These are phyloP conservation scores for Carcina quercana DNA, from an alignment of 2,888 invertebrate genomes.

Conservation along the genomic window DNA sequence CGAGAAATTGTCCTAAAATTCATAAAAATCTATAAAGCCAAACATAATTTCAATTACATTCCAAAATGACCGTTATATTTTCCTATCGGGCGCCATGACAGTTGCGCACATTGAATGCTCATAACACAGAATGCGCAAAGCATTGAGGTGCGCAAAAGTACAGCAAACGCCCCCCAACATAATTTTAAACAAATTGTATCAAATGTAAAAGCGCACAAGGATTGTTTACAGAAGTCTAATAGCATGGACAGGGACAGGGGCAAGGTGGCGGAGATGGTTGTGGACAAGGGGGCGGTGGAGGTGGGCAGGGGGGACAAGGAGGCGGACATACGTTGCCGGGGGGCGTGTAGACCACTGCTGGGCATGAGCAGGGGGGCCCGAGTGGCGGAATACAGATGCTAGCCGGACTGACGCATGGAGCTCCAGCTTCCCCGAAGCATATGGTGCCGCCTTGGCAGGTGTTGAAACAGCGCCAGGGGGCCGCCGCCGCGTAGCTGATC, in stretches of 20 bases:
- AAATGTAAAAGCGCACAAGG: too few species aligned
- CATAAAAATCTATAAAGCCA: too few species aligned
- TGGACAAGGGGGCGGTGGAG: slow-evolving; percentile 9
- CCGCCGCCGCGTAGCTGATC: slow-evolving; percentile 37
- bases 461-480: slow-evolving; percentile 43
- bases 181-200: too few species aligned
- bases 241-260: slow-evolving; percentile 8
- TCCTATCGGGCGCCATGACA: too few species aligned
- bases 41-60: too few species aligned
- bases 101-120: too few species aligned
- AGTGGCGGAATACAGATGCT: slow-evolving; percentile 27
- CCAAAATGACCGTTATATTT: too few species aligned
- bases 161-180: too few species aligned
- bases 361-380: slow-evolving; percentile 31
- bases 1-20: too few species aligned
- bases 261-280: slow-evolving; percentile 12
- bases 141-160: too few species aligned
- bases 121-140: too few species aligned
- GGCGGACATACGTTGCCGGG: neutral
- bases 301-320: slow-evolving; percentile 13
- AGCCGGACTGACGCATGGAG: slow-evolving; percentile 32
- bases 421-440: slow-evolving; percentile 31
- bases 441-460: slow-evolving; percentile 36
- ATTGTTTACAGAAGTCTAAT: too few species aligned
- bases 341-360: slow-evolving; percentile 36